Percentiles rank a stretch among this genome's conserved stretches.
Evolutionary conservation across 2,113 vertebrate genomes (phyloP).

Genomic region (Chroicocephalus ridibundus): DNA sequence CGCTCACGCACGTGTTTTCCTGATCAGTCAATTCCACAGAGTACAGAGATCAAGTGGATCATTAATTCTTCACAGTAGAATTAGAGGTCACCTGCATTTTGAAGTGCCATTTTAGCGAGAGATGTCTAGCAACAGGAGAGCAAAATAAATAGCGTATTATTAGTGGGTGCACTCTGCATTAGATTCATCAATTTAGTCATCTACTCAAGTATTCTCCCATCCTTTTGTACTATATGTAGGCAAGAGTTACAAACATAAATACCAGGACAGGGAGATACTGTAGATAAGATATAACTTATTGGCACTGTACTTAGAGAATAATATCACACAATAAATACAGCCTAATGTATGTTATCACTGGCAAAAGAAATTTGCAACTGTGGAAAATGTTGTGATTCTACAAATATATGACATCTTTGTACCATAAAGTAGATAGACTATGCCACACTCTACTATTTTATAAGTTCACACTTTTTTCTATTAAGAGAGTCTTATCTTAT

Average conservation of each 20-base stretch:
- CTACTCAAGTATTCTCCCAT: background rate
- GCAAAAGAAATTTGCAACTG: background rate
- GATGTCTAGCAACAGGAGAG: background rate
- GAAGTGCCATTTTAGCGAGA: background rate
- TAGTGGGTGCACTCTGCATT: background rate
- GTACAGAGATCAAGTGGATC: conserved; percentile 11
- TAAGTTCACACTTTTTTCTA: background rate
- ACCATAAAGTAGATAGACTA: background rate
- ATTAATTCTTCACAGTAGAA: conserved; percentile 2
- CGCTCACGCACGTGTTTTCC: background rate
- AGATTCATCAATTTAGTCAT: background rate
- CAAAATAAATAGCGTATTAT: background rate
- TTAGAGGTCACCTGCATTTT: conserved; percentile 27
- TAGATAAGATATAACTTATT: background rate
- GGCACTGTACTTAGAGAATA: background rate
- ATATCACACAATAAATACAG: background rate
- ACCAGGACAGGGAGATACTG: background rate
- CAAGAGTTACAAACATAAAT: background rate
- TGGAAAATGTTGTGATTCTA: background rate
- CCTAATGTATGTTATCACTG: background rate
- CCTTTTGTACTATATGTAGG: background rate
- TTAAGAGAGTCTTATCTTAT: background rate
- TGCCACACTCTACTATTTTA: background rate
- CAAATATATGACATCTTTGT: background rate
- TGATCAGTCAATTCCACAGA: background rate